A percentile compares a stretch with the other conserved stretches of the same genome.
phyloP scores from a whole-genome alignment of 2,113 vertebrate species.

The Salvator merianae region DNA sequence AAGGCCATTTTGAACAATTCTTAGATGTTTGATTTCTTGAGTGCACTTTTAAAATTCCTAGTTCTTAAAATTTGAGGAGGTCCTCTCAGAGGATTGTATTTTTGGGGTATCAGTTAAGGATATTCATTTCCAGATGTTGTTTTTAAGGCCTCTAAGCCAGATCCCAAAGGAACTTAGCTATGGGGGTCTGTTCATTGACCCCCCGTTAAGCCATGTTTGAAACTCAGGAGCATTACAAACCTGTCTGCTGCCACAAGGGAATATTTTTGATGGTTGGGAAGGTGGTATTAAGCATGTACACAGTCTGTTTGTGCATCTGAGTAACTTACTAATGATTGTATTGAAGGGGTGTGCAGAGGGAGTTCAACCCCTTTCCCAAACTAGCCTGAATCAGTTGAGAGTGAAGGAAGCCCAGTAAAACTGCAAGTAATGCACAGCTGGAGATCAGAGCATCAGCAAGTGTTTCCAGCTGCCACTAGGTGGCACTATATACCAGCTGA shows the following conservation, averaged over 20 bases:
- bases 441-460: too few species aligned
- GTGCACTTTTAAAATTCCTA: neutral
- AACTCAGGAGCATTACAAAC: neutral
- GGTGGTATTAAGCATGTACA: neutral
- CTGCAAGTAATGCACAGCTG: too few species aligned
- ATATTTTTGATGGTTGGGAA: neutral
- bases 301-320: too few species aligned
- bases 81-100: neutral
- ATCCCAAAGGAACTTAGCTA: neutral
- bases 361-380: too few species aligned
- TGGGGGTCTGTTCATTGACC: neutral
- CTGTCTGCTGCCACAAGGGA: neutral
- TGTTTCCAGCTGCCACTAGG: too few species aligned
- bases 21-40: neutral
- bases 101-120: neutral
- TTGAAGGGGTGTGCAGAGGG: too few species aligned
- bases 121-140: neutral
- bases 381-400: too few species aligned
- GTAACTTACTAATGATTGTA: too few species aligned
- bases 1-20: neutral
- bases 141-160: neutral
- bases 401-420: too few species aligned
- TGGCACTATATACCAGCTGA: too few species aligned
- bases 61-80: neutral
- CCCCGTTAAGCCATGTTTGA: neutral